phyloP scores from a whole-genome alignment of 2,888 invertebrate genomes.

The Epiblema foenella region DNA sequence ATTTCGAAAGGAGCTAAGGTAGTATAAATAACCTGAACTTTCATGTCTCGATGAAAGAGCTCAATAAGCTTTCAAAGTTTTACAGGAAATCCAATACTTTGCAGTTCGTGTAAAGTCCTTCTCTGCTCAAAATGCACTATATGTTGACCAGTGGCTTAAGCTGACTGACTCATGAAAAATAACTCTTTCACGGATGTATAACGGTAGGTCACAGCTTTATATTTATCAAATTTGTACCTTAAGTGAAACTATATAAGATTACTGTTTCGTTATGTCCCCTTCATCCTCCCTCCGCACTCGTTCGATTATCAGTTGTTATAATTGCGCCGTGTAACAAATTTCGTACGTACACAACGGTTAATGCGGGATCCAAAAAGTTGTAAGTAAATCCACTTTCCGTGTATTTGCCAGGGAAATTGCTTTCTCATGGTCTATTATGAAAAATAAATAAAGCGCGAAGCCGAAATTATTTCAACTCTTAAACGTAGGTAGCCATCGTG shows the following conservation, averaged over 20 bases:
- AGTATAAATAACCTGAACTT: too few species aligned
- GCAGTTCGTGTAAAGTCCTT: too few species aligned
- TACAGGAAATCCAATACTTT: too few species aligned
- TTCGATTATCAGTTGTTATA: not conserved
- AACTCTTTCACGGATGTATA: not conserved
- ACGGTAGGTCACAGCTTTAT: not conserved
- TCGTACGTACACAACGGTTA: constrained; percentile 4
- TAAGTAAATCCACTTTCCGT: constrained; percentile 54
- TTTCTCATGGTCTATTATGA: constrained; percentile 72
- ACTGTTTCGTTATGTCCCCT: not conserved
- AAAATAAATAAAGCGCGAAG: constrained; percentile 77
- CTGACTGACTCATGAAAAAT: not conserved
- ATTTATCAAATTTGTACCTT: not conserved
- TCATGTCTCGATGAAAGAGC: too few species aligned
- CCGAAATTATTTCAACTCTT: constrained; percentile 77
- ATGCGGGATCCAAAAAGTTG: constrained; percentile 12
- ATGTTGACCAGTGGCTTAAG: not conserved
- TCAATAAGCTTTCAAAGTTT: too few species aligned
- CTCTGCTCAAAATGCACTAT: not conserved
- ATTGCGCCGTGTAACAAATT: constrained; percentile 15
- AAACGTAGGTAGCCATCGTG: constrained; percentile 69
- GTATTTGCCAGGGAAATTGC: constrained; percentile 59
- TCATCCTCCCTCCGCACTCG: not conserved
- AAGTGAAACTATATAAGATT: not conserved
- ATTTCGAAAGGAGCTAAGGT: too few species aligned